Evolutionary conservation across 2,888 invertebrate genomes (phyloP).

Genomic region (Unio delphinus): DNA sequence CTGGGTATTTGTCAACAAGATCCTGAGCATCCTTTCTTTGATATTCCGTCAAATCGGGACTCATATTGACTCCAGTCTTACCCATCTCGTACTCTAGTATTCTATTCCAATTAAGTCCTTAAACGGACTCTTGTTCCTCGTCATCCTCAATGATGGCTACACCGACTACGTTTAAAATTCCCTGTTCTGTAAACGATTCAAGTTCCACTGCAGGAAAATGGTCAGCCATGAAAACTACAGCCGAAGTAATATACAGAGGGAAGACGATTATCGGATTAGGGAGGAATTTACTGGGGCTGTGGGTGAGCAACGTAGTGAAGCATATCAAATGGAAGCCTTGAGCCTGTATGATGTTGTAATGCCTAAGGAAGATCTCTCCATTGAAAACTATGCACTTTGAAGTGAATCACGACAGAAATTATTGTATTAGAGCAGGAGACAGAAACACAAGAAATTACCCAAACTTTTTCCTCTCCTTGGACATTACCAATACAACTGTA

Average conservation of each 20-base stretch:
- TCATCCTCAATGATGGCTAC: too few relatives aligned
- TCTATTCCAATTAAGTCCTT: too few relatives aligned
- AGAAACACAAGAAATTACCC: constrained; percentile 28
- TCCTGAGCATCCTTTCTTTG: too few relatives aligned
- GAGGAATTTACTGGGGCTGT: constrained; percentile 69
- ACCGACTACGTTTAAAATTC: too few relatives aligned
- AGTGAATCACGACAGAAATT: neutral
- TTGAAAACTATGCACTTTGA: neutral
- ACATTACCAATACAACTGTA: constrained; percentile 60
- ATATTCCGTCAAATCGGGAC: too few relatives aligned
- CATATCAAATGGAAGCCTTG: constrained; percentile 3
- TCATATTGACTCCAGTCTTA: too few relatives aligned
- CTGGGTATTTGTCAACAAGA: too few relatives aligned
- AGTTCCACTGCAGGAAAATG: constrained; percentile 36
- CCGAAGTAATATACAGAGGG: constrained; percentile 69
- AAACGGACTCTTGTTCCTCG: too few relatives aligned
- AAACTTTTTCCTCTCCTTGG: constrained; percentile 68
- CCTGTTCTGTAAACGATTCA: constrained; percentile 14
- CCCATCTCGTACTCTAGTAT: too few relatives aligned
- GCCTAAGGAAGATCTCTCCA: neutral
- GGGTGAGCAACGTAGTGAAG: neutral
- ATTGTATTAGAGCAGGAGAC: neutral
- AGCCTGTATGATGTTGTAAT: constrained; percentile 12
- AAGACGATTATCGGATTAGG: too few relatives aligned
- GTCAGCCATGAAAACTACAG: constrained; percentile 72